Percentiles rank a stretch among this genome's conserved stretches.
phyloP scores from a whole-genome alignment of 2,113 vertebrate genomes.

The Callospermophilus lateralis region DNA sequence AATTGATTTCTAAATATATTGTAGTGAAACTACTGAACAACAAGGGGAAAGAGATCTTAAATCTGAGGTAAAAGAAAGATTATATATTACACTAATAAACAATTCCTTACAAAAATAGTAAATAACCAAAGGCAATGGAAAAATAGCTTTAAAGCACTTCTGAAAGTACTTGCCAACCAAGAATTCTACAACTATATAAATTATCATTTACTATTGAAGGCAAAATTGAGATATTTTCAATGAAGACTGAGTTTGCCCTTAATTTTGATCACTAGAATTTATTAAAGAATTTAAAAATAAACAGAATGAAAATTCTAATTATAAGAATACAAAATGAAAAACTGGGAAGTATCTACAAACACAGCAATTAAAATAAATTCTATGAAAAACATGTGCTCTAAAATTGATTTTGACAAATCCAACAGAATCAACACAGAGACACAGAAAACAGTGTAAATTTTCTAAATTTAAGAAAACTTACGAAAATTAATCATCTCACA shows the following conservation, averaged over 20 bases:
- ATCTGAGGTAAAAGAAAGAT: background rate
- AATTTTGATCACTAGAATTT: background rate
- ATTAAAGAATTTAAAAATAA: conserved; percentile 5
- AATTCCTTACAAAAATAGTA: background rate
- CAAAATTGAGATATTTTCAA: conserved; percentile 34
- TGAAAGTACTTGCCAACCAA: background rate
- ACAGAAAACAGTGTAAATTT: background rate
- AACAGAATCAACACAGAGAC: background rate
- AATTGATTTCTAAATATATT: background rate
- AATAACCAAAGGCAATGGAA: background rate
- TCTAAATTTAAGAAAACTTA: conserved; percentile 6
- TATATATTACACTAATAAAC: background rate
- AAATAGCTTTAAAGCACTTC: background rate
- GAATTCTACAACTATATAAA: background rate
- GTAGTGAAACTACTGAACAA: background rate
- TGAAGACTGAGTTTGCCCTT: background rate
- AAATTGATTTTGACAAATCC: conserved; percentile 32
- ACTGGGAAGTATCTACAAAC: background rate
- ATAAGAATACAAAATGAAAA: conserved; percentile 39
- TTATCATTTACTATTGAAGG: background rate
- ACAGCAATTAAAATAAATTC: background rate
- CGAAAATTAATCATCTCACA: background rate
- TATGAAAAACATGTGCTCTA: background rate
- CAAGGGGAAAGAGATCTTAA: background rate
- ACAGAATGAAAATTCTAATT: conserved; percentile 30